Evolutionary conservation across 1,140 invertebrate genomes (phyloP).

Genomic region (Amphibalanus amphitrite): DNA sequence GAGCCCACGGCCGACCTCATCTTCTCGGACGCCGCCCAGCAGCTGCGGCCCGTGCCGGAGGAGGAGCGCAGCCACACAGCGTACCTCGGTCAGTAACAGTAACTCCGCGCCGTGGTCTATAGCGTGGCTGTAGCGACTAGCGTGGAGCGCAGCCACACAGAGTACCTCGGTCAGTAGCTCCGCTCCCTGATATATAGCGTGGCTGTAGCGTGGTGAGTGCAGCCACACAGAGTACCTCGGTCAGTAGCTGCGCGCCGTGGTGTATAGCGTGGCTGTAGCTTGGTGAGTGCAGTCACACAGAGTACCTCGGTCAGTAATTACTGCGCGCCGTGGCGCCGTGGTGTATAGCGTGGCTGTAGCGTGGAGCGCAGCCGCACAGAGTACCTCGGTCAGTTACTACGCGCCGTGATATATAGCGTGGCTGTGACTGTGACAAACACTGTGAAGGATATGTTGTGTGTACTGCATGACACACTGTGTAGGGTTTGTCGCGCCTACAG

Average conservation of each 20-base stretch:
- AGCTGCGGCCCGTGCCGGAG: constrained; percentile 35
- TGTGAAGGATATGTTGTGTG: no score
- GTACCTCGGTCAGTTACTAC: no score
- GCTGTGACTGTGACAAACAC: no score
- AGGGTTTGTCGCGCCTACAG: no score
- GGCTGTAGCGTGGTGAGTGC: not conserved
- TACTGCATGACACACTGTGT: no score
- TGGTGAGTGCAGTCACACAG: not conserved
- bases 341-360: no score
- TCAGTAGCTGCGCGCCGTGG: not conserved
- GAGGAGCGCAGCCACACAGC: constrained; percentile 20
- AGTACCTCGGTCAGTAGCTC: not conserved
- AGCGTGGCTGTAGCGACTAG: not conserved
- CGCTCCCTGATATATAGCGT: not conserved
- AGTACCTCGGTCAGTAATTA: no score
- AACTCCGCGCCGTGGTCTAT: not conserved
- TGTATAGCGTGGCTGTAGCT: not conserved
- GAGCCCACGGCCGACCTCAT: constrained; percentile 69
- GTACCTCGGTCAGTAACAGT: constrained; percentile 10
- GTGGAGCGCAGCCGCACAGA: no score
- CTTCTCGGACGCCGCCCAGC: constrained; percentile 66
- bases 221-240: not conserved
- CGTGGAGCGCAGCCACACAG: not conserved
- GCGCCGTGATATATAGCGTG: no score
- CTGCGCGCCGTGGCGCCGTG: no score